Percentiles rank a stretch among this genome's conserved stretches.
phyloP scores from a whole-genome alignment of 2,797 vertebrate genomes.

The Lerista edwardsae region DNA sequence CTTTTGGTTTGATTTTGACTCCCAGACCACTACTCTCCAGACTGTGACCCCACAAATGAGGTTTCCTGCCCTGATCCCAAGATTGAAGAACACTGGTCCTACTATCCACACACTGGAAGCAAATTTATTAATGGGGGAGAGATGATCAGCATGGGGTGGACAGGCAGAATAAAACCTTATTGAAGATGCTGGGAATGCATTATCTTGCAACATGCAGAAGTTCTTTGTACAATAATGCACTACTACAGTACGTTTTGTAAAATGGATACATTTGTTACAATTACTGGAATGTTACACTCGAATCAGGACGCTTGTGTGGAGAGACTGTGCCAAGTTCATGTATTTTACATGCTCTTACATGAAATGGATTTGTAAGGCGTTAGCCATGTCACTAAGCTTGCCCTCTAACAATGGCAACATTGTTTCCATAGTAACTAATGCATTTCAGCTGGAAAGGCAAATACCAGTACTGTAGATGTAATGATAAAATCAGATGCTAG shows the following conservation, averaged over 20 bases:
- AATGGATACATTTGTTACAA: not conserved
- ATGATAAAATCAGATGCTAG: accelerated
- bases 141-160: too few species aligned
- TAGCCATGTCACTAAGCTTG: accelerated
- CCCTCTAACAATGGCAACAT: accelerated
- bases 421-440: not conserved
- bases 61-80: too few species aligned
- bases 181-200: not conserved
- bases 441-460: not conserved
- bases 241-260: not conserved
- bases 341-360: accelerated
- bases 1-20: too few species aligned
- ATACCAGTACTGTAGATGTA: not conserved
- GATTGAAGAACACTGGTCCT: too few species aligned
- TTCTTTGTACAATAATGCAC: not conserved
- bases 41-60: too few species aligned
- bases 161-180: not conserved
- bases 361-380: not conserved
- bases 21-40: too few species aligned
- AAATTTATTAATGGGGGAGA: not conserved
- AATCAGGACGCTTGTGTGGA: not conserved
- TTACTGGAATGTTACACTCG: not conserved
- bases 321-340: not conserved
- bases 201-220: not conserved
- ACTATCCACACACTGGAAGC: not conserved